Percentiles rank a stretch among this genome's conserved stretches.
Conservation (phyloP, 2,888 invertebrate species). For the Peribatodes rhomboidaria region DNA sequence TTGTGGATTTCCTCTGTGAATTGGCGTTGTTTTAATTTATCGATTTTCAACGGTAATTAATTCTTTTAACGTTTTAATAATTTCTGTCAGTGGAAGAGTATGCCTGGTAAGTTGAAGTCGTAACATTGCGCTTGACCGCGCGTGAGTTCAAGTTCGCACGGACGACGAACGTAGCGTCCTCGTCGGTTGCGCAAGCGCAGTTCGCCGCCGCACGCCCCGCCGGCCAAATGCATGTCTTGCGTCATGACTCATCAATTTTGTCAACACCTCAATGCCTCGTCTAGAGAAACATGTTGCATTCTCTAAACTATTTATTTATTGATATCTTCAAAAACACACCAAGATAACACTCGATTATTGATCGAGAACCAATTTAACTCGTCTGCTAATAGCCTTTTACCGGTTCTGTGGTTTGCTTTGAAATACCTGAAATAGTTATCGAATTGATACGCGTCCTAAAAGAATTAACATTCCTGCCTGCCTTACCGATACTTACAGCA, state of each 20-base stretch:
- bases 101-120: slow-evolving; percentile 31
- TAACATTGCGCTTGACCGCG: slow-evolving; percentile 74
- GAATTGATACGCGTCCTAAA: slow-evolving; percentile 14
- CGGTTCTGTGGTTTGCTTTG: background rate
- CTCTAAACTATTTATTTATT: slow-evolving; percentile 70
- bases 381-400: slow-evolving; percentile 51
- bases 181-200: slow-evolving; percentile 64
- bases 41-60: slow-evolving; percentile 16
- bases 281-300: slow-evolving; percentile 71
- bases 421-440: background rate
- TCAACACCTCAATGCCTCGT: slow-evolving; percentile 74
- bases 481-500: slow-evolving; percentile 48
- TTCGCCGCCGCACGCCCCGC: slow-evolving; percentile 49
- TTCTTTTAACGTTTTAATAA: slow-evolving; percentile 1
- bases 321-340: slow-evolving; percentile 58
- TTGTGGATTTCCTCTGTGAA: slow-evolving; percentile 52
- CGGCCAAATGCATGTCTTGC: slow-evolving; percentile 60
- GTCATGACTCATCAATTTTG: slow-evolving; percentile 75
- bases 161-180: slow-evolving; percentile 52
- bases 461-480: slow-evolving; percentile 43
- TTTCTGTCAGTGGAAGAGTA: slow-evolving; percentile 8
- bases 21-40: slow-evolving; percentile 35
- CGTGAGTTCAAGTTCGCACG: slow-evolving; percentile 75
- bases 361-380: slow-evolving; percentile 62
- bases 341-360: slow-evolving; percentile 63